A percentile compares a stretch with the other conserved stretches of the same genome.
These are phyloP conservation scores for Parauchenoglanis punctatus DNA, from an alignment of 2,797 vertebrate genomes.

Conservation along the genomic window DNA sequence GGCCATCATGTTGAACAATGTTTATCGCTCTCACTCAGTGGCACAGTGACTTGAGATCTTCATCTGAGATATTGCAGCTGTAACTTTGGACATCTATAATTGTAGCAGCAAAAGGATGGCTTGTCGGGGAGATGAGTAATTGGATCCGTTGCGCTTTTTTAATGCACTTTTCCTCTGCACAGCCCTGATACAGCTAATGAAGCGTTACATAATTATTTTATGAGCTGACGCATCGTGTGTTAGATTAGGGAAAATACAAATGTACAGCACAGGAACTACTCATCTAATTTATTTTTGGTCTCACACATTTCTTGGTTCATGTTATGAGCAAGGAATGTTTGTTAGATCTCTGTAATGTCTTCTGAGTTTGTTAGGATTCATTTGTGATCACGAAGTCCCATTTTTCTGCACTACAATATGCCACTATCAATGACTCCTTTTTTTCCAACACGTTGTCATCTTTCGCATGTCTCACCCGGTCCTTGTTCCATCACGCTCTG, in stretches of 20 bases:
- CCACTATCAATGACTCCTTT: not conserved
- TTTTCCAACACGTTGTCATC: not conserved
- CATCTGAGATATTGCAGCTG: slow-evolving; percentile 8
- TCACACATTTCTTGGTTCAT: not conserved
- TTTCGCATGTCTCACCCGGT: not conserved
- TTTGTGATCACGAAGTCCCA: not conserved
- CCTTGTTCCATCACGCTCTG: slow-evolving; percentile 8
- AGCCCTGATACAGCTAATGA: slow-evolving; percentile 4
- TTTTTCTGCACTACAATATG: not conserved
- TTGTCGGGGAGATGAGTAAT: not conserved
- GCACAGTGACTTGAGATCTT: slow-evolving; percentile 30
- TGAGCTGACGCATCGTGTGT: not conserved
- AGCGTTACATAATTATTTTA: slow-evolving; percentile 8
- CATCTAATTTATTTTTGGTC: not conserved
- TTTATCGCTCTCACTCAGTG: not conserved
- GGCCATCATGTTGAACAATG: slow-evolving; percentile 41
- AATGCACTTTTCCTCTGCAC: not conserved
- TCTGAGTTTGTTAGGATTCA: not conserved
- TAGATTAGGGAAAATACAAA: slow-evolving; percentile 2
- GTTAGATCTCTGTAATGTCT: not conserved
- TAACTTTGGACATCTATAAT: not conserved
- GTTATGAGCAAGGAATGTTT: not conserved
- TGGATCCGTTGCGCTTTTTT: not conserved
- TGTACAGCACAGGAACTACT: not conserved
- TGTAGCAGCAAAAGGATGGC: not conserved